A percentile compares a stretch with the other conserved stretches of the same genome.
Evolutionary conservation across 2,888 invertebrate genomes (phyloP).

Genomic region (Drosophila pseudotalamancana): DNA sequence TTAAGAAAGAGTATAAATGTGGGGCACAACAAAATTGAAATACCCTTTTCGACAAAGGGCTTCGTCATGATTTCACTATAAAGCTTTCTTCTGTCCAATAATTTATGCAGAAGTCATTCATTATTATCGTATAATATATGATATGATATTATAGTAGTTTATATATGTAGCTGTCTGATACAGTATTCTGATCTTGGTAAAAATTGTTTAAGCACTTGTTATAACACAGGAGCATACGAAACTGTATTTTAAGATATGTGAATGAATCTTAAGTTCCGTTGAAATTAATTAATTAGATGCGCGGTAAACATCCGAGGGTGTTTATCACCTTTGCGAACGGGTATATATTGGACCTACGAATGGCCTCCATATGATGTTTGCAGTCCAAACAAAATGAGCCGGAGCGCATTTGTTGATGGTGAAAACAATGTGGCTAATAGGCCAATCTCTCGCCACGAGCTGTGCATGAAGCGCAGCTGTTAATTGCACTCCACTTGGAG

Average conservation of each 20-base stretch:
- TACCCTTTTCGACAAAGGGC: not conserved
- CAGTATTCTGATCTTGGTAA: no score
- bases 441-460: conserved; percentile 17
- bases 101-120: not conserved
- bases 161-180: no score
- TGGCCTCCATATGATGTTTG: conserved; percentile 14
- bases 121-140: no score
- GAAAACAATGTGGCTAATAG: conserved; percentile 25
- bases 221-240: no score
- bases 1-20: not conserved
- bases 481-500: conserved; percentile 28
- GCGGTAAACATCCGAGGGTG: conserved; percentile 58
- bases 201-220: no score
- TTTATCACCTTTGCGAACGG: conserved; percentile 34
- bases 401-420: conserved; percentile 1
- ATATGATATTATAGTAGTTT: no score
- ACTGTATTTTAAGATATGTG: not conserved
- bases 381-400: conserved; percentile 1
- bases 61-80: no score
- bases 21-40: not conserved
- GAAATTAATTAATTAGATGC: conserved; percentile 51
- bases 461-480: conserved; percentile 29
- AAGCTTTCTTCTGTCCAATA: no score
- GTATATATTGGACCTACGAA: not conserved
- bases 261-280: conserved; percentile 26